Base-by-base conservation (phyloP, 2,888 invertebrate genomes). In the Hoplodrina ambigua region DNA sequence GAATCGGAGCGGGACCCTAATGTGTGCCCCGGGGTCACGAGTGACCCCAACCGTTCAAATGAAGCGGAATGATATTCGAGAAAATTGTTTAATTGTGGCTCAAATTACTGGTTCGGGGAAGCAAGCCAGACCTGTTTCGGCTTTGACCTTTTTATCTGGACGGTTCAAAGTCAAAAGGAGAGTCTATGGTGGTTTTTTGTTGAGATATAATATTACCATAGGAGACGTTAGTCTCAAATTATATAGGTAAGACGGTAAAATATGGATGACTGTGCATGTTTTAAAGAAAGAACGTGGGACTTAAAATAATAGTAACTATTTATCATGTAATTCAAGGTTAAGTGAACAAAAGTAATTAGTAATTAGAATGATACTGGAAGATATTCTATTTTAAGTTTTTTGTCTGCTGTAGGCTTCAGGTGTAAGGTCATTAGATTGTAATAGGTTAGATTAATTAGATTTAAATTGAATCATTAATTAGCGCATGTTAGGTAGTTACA, bases 81-180 rank as follows among this genome's bases (percentile, higher is more conserved):
- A 92, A 94, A 95, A 95, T 95, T 94, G 92, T 94, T 94, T 96
- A 96, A 95, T 95, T 95, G 94, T 88, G 89, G 91, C 87, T 90
- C 90, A 92, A 95, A 95, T 95, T 94, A 93, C 91, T 83, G 91
- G 92, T 92, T 92, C 88, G 89, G 84, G 87, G 91, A 91, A 89
- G 84, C 86, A 85, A 86, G 86, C 79, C 83, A 83, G 86, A 87
- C 89, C 87, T 85, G 89, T 91, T 89, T 87, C 74, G 87, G 88
- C 83, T 86, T 85, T 88, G 82, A 85, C 86, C 87, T 88, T 89
- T 90, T 90, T 90, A 87, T 85, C 83, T 80, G 83, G 80, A 78
- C 68, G 71, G 68, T 84, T 76, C 72, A 73, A 81, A 76, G 84
- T 76, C 80, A 78, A 77, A 77, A 73, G 79, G 55, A 76, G 70